Base-by-base conservation (phyloP, 2,888 invertebrate species). In the Ditylenchus weischeri region DNA sequence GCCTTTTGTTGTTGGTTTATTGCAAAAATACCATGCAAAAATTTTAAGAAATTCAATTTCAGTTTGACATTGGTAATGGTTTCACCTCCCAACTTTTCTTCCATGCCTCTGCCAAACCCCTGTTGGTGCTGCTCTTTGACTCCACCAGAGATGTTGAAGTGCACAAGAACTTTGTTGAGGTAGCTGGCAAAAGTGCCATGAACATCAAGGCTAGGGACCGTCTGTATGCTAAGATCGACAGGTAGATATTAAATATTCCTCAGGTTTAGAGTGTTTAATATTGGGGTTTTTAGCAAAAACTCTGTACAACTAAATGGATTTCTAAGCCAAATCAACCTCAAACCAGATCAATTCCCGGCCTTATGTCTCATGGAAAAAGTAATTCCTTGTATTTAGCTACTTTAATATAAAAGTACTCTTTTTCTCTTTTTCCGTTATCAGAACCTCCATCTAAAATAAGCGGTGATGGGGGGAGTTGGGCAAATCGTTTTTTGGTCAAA, bases 1-100 rank as follows among this genome's bases (percentile, higher is more conserved):
- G 47, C 79, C 80, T 1, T 68, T 75, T 10, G 60, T 80, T 18
- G 79, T 79, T 54, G 48, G 71, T 70, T 62, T 38, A 19, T 19
- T 11, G 6, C 29, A 57, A 13, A 29, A 29, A 43, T 3, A 43
- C 15, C 15, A 18, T 54, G 11, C 8, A 29, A 54, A 4, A 54
- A 7, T 18, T 1, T 18, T 7, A 21, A 49, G 29, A 49, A 47
- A n/a, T 48, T 13, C 15, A n/a, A 21, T 15, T 67, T 19, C 62
- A 79, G 79, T 68, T 80, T 10, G 72, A 77, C 50, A 75, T 80
- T 18, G 69, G 74, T 10, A n/a, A 62, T 23, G 79, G 80, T 15
- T 80, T 80, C 72, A 75, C 77, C 13, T 71, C 76, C 0, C 76
- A 79, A 43, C 65, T 75, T 11, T 73, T 79, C 58, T 72, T 75